Evolutionary conservation across 2,888 invertebrate species (phyloP), one percentile per base, ranked within the genome.

Genomic region (Spodoptera littoralis): DNA sequence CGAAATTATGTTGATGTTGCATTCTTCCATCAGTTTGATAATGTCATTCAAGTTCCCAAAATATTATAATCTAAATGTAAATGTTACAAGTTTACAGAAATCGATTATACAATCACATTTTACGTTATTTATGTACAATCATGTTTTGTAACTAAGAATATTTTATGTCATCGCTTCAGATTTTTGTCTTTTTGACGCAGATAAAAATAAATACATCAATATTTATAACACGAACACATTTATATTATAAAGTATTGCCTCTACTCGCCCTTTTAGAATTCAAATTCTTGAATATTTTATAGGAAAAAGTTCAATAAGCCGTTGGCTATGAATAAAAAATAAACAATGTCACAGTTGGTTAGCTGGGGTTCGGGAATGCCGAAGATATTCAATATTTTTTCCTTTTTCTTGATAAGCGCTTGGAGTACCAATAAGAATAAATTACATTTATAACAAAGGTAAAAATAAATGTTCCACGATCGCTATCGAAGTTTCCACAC

Each of bases 321-420:
- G 42, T 50, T 43, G 48, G 43, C 30, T 42, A 51, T 24, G 30
- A 61, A 69, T 44, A 62, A 54, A 54, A 47, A 53, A 49, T 36
- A 68, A 55, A 46, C 53, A 73, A 46, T 57, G 56, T 61, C 53
- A 69, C 56, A n/a, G 53, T 51, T 69, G 75, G 57, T 51, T 70
- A 53, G 54, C n/a, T 53, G 45, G 3, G n/a, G 13, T 42, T 49
- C 41, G 44, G 53, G 62, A 54, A 70, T 70, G 56, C 42, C 46
- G n/a, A 47, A 49, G 27, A 43, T 36, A 46, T 60, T 56, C 49
- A 65, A 75, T 71, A 60, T 70, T 64, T 56, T 18, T 64, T 43
- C 9, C 9, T 56, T 62, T 44, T 30, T 36, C 54, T 59, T 12
- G 36, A 36, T 36, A 63, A 61, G 63, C 44, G 48, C 52, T 53